A percentile compares a stretch with the other conserved stretches of the same genome.
Evolutionary conservation across 2,113 vertebrate genomes (phyloP).

Genomic region (Triplophysa dalaica): DNA sequence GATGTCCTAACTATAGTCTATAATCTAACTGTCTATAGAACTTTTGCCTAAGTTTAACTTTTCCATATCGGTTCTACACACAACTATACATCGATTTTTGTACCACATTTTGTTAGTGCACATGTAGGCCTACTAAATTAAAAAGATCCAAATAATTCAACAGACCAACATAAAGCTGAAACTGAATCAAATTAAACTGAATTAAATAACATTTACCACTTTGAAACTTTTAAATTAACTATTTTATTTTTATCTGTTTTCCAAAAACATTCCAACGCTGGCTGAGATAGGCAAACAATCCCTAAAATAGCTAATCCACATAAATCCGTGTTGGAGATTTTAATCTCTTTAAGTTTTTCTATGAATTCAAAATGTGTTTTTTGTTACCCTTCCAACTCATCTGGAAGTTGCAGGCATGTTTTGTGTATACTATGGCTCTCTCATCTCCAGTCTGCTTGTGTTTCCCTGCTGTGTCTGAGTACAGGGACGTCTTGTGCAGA

Average conservation of each 20-base stretch:
- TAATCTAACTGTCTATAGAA: neutral
- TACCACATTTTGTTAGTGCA: too few relatives aligned
- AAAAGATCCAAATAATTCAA: too few relatives aligned
- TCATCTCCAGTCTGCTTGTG: slow-evolving; percentile 13
- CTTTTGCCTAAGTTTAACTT: neutral
- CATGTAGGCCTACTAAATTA: too few relatives aligned
- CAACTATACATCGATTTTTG: too few relatives aligned
- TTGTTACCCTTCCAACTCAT: neutral
- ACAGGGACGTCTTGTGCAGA: slow-evolving; percentile 45
- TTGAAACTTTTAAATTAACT: too few relatives aligned
- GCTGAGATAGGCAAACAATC: slow-evolving; percentile 43
- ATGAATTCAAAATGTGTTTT: neutral
- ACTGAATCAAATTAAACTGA: too few relatives aligned
- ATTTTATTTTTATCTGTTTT: too few relatives aligned
- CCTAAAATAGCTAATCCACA: slow-evolving; percentile 54
- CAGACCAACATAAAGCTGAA: too few relatives aligned
- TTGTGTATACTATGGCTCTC: neutral
- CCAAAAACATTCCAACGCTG: neutral
- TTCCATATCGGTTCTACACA: neutral
- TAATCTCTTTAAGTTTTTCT: slow-evolving; percentile 10
- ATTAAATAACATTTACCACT: too few relatives aligned
- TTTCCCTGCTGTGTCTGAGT: slow-evolving; percentile 14
- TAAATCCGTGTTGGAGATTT: slow-evolving; percentile 43
- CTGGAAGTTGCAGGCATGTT: slow-evolving; percentile 8
- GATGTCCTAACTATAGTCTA: neutral